These are phyloP conservation scores for Bubo bubo DNA, from an alignment of 2,113 vertebrate genomes.

Conservation along the genomic window DNA sequence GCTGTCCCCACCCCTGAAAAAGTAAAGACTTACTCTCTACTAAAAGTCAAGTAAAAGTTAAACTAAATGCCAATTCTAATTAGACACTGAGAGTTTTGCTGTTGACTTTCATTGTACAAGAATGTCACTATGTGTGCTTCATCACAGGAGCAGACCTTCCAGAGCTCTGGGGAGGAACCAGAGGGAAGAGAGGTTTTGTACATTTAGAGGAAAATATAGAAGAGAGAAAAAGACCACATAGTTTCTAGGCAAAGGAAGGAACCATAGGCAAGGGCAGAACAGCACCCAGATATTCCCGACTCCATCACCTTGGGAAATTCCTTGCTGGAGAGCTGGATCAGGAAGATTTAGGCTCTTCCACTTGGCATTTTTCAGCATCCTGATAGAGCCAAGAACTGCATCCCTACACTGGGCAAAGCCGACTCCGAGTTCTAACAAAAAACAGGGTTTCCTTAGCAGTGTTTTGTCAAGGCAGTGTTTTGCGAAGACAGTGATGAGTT, in stretches of 20 bases:
- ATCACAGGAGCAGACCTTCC: neutral
- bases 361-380: neutral
- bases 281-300: neutral
- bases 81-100: neutral
- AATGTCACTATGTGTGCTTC: neutral
- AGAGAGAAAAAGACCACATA: neutral
- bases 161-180: neutral
- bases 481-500: neutral
- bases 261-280: rapidly evolving
- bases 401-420: rapidly evolving
- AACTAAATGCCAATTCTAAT: neutral
- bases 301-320: neutral
- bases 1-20: neutral
- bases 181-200: neutral
- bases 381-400: neutral
- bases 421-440: neutral
- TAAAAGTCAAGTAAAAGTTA: neutral
- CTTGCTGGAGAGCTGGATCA: neutral
- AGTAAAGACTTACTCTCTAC: neutral
- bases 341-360: neutral
- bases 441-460: rapidly evolving
- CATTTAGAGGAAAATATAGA: neutral
- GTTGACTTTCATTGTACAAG: neutral
- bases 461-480: neutral
- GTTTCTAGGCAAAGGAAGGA: neutral